Percentiles rank a stretch among this genome's conserved stretches.
Conservation (phyloP, 2,113 vertebrate genomes). For the Elgaria multicarinata region DNA sequence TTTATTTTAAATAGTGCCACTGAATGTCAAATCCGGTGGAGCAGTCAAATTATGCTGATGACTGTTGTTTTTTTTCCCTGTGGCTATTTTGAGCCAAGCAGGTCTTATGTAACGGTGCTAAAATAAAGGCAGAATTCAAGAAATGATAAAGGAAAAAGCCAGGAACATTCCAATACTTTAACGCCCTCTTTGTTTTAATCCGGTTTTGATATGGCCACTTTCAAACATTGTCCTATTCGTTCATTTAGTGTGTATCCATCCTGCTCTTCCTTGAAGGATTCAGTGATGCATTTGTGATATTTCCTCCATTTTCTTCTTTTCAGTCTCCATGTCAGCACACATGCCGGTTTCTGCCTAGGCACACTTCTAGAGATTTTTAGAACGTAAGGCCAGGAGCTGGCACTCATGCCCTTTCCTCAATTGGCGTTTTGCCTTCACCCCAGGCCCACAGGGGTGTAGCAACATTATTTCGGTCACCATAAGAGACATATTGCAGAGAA, state of each 20-base stretch:
- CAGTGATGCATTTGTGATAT: too few relatives aligned
- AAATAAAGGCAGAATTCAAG: not conserved
- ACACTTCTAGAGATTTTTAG: not conserved
- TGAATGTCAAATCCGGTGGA: conserved; percentile 32
- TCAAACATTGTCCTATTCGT: not conserved
- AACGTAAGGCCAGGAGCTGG: too few relatives aligned
- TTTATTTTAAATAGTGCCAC: conserved; percentile 39
- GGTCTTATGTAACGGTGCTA: conserved; percentile 6
- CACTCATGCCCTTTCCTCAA: not conserved
- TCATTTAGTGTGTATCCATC: not conserved
- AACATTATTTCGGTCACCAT: not conserved
- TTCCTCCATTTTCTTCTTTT: not conserved
- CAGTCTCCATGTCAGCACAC: too few relatives aligned
- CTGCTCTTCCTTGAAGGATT: not conserved
- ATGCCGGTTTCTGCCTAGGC: not conserved
- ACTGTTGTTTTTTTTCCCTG: not conserved
- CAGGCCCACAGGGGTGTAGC: too few relatives aligned
- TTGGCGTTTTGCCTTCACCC: not conserved
- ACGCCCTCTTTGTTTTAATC: not conserved
- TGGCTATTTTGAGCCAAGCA: not conserved
- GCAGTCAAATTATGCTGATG: not conserved
- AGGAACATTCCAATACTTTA: not conserved
- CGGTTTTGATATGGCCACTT: not conserved
- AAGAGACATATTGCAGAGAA: not conserved
- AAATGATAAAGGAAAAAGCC: not conserved